Percentiles rank a stretch among this genome's conserved stretches.
Evolutionary conservation across 1,140 invertebrate genomes (phyloP).

Genomic region (Cotesia typhae): DNA sequence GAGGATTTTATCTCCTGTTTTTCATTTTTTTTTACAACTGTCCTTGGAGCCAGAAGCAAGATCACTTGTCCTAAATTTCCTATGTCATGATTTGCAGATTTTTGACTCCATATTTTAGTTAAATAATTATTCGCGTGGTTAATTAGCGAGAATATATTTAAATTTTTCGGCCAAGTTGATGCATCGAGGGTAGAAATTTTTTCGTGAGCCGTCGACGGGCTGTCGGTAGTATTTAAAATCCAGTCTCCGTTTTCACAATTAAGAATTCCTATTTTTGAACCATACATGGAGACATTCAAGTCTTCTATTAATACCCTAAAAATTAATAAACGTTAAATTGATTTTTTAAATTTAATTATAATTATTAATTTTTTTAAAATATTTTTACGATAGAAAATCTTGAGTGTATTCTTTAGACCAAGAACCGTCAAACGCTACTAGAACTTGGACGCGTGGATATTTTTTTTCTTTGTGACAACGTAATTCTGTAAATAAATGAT

Average conservation of each 20-base stretch:
- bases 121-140: constrained; percentile 40
- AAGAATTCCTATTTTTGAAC: constrained; percentile 68
- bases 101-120: constrained; percentile 44
- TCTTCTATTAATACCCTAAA: constrained; percentile 60
- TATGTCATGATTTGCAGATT: constrained; percentile 38
- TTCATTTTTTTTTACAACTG: constrained; percentile 31
- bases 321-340: background rate
- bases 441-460: constrained; percentile 61
- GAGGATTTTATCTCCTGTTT: constrained; percentile 16
- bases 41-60: constrained; percentile 45
- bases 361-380: constrained; percentile 13
- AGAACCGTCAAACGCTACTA: constrained; percentile 66
- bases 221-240: constrained; percentile 64
- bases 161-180: constrained; percentile 43
- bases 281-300: constrained; percentile 67
- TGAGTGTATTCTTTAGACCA: constrained; percentile 66
- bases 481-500: constrained; percentile 44
- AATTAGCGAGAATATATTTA: constrained; percentile 44
- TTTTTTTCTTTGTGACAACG: constrained; percentile 56
- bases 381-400: constrained; percentile 67
- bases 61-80: constrained; percentile 50
- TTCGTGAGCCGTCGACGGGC: constrained; percentile 43
- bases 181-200: constrained; percentile 23
- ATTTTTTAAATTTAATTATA: constrained; percentile 19
- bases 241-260: constrained; percentile 69